Percentiles rank a stretch among this genome's conserved stretches.
These are phyloP conservation scores for Lepidurus packardi DNA, from an alignment of 1,140 invertebrate species.

Conservation along the genomic window DNA sequence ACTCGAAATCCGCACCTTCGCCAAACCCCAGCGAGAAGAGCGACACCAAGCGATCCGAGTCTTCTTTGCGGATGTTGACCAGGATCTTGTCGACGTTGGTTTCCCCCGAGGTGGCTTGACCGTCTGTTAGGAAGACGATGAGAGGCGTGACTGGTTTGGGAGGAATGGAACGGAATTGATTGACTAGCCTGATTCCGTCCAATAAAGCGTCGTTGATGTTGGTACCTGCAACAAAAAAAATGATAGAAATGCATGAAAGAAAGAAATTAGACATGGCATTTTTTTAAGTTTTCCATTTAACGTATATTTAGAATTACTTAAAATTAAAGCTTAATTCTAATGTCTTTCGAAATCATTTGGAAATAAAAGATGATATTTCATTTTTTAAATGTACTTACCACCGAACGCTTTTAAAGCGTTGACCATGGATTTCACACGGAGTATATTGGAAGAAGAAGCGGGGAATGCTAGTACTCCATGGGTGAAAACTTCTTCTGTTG, in stretches of 20 bases:
- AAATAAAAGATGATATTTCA: not conserved
- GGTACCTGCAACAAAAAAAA: constrained; percentile 41
- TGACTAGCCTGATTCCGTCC: constrained; percentile 50
- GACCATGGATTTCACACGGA: not conserved
- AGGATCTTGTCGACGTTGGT: constrained; percentile 52
- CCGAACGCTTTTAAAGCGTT: not conserved
- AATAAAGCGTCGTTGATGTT: constrained; percentile 59
- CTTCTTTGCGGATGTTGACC: constrained; percentile 39
- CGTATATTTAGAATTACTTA: too few relatives aligned
- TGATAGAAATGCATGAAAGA: too few relatives aligned
- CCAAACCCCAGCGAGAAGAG: constrained; percentile 67
- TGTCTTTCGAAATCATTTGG: not conserved
- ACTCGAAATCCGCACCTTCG: constrained; percentile 58
- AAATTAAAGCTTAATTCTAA: too few relatives aligned
- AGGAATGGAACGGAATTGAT: constrained; percentile 17
- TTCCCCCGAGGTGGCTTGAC: constrained; percentile 59
- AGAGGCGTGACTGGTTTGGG: constrained; percentile 45
- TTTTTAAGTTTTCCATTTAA: too few relatives aligned
- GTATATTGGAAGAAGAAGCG: not conserved
- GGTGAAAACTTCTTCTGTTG: not conserved
- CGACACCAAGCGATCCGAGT: constrained; percentile 40
- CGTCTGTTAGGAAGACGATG: constrained; percentile 69
- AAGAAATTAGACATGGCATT: too few relatives aligned
- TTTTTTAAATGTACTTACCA: not conserved
- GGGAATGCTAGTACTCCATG: not conserved